Percentiles rank a stretch among this genome's conserved stretches.
Evolutionary conservation across 2,113 vertebrate species (phyloP).

Genomic region (Tringa solitaria): DNA sequence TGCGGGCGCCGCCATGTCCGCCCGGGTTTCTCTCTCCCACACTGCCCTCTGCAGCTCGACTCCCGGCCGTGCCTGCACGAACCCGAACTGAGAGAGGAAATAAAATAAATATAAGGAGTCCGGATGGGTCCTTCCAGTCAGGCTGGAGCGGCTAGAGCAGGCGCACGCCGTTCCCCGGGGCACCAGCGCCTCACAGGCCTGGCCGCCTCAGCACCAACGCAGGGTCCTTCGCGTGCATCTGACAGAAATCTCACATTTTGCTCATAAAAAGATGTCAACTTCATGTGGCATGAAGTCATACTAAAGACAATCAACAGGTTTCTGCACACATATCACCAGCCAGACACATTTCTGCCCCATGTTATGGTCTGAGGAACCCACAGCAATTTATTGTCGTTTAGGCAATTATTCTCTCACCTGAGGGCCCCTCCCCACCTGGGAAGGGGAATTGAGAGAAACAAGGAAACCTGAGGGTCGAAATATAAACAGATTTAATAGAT

Average conservation of each 20-base stretch:
- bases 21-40: background rate
- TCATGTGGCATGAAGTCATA: accelerated
- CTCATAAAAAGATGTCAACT: background rate
- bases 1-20: background rate
- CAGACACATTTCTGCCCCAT: accelerated
- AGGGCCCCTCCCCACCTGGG: background rate
- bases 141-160: background rate
- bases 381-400: background rate
- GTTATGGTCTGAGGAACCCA: background rate
- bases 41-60: slow-evolving; percentile 37
- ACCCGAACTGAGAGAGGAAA: too few relatives aligned
- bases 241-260: background rate
- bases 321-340: background rate
- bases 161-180: accelerated
- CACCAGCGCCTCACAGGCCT: accelerated
- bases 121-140: background rate
- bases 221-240: accelerated
- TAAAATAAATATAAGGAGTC: background rate
- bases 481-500: background rate
- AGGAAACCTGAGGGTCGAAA: too few relatives aligned
- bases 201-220: accelerated
- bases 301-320: background rate
- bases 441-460: too few relatives aligned
- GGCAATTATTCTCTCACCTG: background rate
- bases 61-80: background rate